Conservation (phyloP, 2,797 vertebrate species). For the Epinephelus coioides region DNA sequence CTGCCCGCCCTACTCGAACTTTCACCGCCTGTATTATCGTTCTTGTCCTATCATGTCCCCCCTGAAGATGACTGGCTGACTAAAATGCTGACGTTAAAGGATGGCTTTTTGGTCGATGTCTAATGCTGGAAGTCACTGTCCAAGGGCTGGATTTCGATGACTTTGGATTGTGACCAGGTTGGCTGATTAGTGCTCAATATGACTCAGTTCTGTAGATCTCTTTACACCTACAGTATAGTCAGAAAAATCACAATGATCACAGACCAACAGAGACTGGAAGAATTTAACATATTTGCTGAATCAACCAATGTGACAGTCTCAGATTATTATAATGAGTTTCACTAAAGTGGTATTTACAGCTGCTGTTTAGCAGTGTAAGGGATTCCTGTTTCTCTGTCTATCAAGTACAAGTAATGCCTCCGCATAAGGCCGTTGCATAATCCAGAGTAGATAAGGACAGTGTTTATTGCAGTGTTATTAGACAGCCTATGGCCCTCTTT, state of each 20-base stretch:
- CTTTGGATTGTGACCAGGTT: too few relatives aligned
- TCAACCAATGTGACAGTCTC: neutral
- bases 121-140: too few relatives aligned
- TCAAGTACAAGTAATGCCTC: neutral
- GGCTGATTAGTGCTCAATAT: neutral
- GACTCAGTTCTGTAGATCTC: neutral
- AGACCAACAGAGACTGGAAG: neutral
- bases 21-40: too few relatives aligned
- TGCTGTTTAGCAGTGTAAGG: neutral
- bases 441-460: constrained; percentile 3
- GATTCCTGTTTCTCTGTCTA: neutral
- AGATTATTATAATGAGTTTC: neutral
- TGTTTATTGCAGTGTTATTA: constrained; percentile 11
- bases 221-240: neutral
- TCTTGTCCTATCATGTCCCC: too few relatives aligned
- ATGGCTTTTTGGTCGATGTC: too few relatives aligned
- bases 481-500: neutral
- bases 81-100: too few relatives aligned
- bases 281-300: constrained; percentile 7
- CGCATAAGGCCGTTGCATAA: neutral
- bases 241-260: neutral
- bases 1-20: too few relatives aligned
- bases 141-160: too few relatives aligned
- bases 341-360: neutral
- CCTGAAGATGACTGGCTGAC: too few relatives aligned